phyloP scores from a whole-genome alignment of 2,888 invertebrate species.

The Byasa hedistus region DNA sequence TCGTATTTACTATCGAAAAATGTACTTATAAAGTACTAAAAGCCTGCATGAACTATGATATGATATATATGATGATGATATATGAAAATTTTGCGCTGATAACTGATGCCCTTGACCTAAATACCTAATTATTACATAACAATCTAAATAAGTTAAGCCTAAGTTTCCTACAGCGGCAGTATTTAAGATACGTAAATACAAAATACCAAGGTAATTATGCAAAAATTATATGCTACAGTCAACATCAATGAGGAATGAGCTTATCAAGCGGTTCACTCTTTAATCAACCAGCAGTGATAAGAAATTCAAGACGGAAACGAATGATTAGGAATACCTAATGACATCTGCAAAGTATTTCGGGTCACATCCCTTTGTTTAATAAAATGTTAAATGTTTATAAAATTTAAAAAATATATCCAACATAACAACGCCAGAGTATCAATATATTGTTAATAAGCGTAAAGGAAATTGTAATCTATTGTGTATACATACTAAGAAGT shows the following conservation, averaged over 20 bases:
- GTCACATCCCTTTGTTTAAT: background rate
- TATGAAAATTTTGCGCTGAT: no score
- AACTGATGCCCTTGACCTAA: no score
- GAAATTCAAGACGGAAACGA: conserved; percentile 15
- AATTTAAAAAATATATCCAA: no score
- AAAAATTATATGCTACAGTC: conserved; percentile 8
- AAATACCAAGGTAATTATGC: background rate
- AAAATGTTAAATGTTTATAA: background rate
- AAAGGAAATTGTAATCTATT: background rate
- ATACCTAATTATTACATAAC: no score
- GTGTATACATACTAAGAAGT: background rate
- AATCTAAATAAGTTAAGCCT: no score
- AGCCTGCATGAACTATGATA: no score
- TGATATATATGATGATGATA: no score
- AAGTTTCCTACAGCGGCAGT: no score
- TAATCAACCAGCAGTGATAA: conserved; percentile 30
- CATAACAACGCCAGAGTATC: no score
- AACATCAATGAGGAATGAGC: conserved; percentile 19
- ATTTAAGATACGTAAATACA: no score
- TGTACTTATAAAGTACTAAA: background rate
- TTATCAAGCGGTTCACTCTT: conserved; percentile 26
- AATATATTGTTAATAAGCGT: no score
- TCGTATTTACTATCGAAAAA: background rate
- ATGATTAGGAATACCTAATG: conserved; percentile 16
- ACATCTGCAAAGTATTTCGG: conserved; percentile 2